Base-by-base conservation (phyloP, 2,888 invertebrate genomes). In the Chrysolina oricalcia region DNA sequence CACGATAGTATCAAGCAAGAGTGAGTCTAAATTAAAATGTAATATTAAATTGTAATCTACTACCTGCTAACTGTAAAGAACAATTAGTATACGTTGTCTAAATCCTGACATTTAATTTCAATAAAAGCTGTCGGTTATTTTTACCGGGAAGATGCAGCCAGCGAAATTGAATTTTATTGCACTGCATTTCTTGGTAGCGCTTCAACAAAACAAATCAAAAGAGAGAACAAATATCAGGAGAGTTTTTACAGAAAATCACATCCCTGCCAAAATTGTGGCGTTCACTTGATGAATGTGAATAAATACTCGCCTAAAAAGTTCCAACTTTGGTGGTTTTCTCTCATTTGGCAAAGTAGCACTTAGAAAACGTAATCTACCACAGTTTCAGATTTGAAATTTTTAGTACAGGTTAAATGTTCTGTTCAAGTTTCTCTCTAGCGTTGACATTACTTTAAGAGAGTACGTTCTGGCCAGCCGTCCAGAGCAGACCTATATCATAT, bases 151-250 rank as follows among this genome's bases (percentile, higher is more conserved):
- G 48, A 48, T 48, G 48, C 6, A 48, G 48, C 15, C 48, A 17
- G 17, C 17, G 17, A 48, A 48, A 48, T 17, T 48, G n/a, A 48
- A 48, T 48, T 48, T 48, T 48, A 48, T 48, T 48, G 48, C 48
- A n/a, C 9, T 48, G 48, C 9, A 17, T 17, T 48, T 6, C 48
- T 48, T 17, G 48, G n/a, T 17, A 48, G n/a, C 17, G 48, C 48
- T 48, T 48, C 48, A 8, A 8, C n/a, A 48, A 17, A 35, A n/a
- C n/a, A 35, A 35, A 48, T 48, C 11, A 48, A 48, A 17, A 48
- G 17, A 11, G 17, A 10, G 17, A 48, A 48, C 17, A 17, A 48
- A 48, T 10, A 48, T 17, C 17, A 17, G 17, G 17, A 48, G 17
- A 48, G 48, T 48, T 48, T 48, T 2, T 48, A 17, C 17, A 48